Evolutionary conservation across 2,113 vertebrate genomes (phyloP), one percentile per base, ranked within the genome.

Genomic region (Nibea albiflora): DNA sequence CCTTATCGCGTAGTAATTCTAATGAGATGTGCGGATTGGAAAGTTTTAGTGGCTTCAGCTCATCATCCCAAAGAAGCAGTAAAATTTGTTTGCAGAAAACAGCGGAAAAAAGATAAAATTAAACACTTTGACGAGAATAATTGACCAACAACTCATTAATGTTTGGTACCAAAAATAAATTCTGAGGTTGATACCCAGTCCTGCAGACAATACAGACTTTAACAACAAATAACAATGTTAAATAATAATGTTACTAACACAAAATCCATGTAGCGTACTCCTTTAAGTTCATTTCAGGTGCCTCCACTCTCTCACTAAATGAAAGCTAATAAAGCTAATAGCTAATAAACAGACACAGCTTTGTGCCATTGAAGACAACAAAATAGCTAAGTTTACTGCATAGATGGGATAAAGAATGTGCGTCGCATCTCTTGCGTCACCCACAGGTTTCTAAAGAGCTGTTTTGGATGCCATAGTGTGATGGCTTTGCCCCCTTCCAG

Each of bases 51-150:
- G 19, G 15, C 24, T 53, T 63, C 5, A 26, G 39, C 70, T 76
- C 28, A 70, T 56, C 49, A 12, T 64, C 50, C 35, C n/a, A 64
- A 42, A 82, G 42, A 56, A 28, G 60, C 42, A 76, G 19, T 50
- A 53, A 68, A 17, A 16, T 11, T 9, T 39, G 50, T 64, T 69
- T 54, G 1, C 1, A 57, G 39, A 3, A 74, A 73, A 84, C 24
- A 49, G 16, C 22, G 58, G 50, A 47, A 69, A 62, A 54, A 39
- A 47, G 3, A 50, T 39, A 16, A 39, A 73, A 58, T 50, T 58
- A 60, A 62, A 69, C 24, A 31, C 17, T 42, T 56, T 26, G 42
- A 73, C 17, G 49, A 39, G n/a, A 73, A 22, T 1, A 44, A n/a
- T 1, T 22, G n/a, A 22, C 17, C 15, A 39, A 46, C 3, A 16